Base-by-base conservation (phyloP, 2,113 vertebrate species). In the Ornithorhynchus anatinus region DNA sequence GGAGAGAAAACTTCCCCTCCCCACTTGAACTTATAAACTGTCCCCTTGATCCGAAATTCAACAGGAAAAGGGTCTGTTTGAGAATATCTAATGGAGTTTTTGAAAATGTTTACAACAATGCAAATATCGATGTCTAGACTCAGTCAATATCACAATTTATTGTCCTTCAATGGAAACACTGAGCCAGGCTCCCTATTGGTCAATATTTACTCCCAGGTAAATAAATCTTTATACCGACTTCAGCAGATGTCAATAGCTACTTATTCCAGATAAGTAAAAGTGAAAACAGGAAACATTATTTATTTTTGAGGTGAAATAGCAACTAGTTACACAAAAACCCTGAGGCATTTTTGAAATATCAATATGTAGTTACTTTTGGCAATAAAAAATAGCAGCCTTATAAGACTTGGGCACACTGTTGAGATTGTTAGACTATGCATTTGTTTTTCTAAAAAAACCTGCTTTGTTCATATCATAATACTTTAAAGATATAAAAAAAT, bases 161-260 rank as follows among this genome's bases (percentile, higher is more conserved):
- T 88, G 90, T 89, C 87, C 87, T 93, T 94, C 92, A 91, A 88
- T 91, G 86, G 89, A 87, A 92, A 91, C 87, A 92, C 84, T 84
- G 88, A 92, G 85, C 83, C 83, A 84, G 86, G 75, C 85, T 92
- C 87, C 86, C 84, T 88, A 90, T 87, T 92, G 91, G 90, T 93
- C 92, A 93, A 90, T 93, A 92, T 89, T 90, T 91, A 88, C 84
- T 88, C 80, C 67, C 73, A 87, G 88, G 89, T 90, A 92, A 91
- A 93, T 94, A 92, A 93, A 94, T 93, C 92, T 92, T 92, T 92
- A 93, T 89, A 90, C 23, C n/a, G 88, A 85, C 86, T 89, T 81
- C 81, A 86, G 84, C 39, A 38, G 66, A 88, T 88, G 87, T 84
- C 91, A 91, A 92, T 91, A 91, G 86, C 81, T n/a, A 82, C 87